Conservation (phyloP, 2,888 invertebrate species). For the Platerodrilus igneus region DNA sequence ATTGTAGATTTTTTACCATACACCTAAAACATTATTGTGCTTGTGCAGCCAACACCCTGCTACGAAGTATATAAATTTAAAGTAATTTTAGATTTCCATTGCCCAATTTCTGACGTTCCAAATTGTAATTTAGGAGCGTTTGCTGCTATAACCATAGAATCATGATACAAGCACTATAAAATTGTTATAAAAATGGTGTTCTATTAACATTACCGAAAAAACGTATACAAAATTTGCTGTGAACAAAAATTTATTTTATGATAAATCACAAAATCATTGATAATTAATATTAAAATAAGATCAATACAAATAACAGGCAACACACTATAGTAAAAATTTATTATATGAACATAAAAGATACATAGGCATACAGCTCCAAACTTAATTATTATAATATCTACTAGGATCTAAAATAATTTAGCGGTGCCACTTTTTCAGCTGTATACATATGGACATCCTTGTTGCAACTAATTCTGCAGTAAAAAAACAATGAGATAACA, state of each 20-base stretch:
- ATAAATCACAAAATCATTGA: slow-evolving; percentile 33
- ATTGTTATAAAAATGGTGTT: no score
- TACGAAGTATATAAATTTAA: no score
- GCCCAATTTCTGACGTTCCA: no score
- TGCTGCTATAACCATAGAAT: no score
- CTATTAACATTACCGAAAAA: no score
- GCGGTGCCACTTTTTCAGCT: slow-evolving; percentile 39
- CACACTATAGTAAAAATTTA: slow-evolving; percentile 40
- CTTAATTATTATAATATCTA: slow-evolving; percentile 37
- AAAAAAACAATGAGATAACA: slow-evolving; percentile 16
- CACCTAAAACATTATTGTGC: no score
- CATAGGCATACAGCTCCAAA: slow-evolving; percentile 37
- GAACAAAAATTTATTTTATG: slow-evolving; percentile 24
- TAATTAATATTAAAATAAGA: slow-evolving; percentile 33
- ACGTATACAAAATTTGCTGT: no score
- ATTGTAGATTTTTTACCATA: no score
- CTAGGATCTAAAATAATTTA: slow-evolving; percentile 37
- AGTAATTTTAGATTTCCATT: no score
- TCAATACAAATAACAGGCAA: slow-evolving; percentile 34
- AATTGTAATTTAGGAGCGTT: no score
- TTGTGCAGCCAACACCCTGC: no score
- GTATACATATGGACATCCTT: slow-evolving; percentile 35
- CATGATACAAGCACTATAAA: no score
- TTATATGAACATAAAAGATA: slow-evolving; percentile 36
- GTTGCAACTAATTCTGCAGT: slow-evolving; percentile 19